Evolutionary conservation across 2,113 vertebrate genomes (phyloP), one percentile per base, ranked within the genome.

Genomic region (Corynorhinus townsendii): DNA sequence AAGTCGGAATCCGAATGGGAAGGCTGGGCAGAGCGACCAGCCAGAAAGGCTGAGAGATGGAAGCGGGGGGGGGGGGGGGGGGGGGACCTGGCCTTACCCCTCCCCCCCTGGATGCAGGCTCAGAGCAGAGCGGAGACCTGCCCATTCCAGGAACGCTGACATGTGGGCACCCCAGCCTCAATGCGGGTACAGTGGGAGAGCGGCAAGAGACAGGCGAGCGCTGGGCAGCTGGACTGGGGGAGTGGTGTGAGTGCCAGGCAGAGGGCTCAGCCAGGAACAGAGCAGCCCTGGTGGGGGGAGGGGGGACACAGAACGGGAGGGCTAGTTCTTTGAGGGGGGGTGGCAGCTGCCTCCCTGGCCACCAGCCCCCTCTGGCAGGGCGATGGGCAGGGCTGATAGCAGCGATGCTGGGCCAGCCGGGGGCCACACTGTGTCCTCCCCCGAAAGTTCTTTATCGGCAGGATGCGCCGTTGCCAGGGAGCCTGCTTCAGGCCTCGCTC

Each of bases 391-490:
- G 33, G 56, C 62, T 20, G 97, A 97, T 96, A 96, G 95, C 47
- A 5, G 59, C 1, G 3, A 11, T 0, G 7, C 1, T 0, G 19
- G 52, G 72, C 83, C 62, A 16, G 88, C 40, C 12, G 0, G 43
- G 88, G 81, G 93, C 82, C 95, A 52, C 66, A 2, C 62, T 11
- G 14, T 12, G 15, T 16, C 95, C 86, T 26, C 93, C 90, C 90
- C 16, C 0, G 4, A 3, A 30, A 90, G 85, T 88, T 91, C 96
- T 95, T 97, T 97, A 96, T 97, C 96, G 0, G 91, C 94, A 91
- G 94, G 96, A 96, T 93, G 91, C 79, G 54, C 71, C 3, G 97
- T 97, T 97, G 96, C 96, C 96, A 96, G 95, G 96, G 95, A 97
- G 94, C 97, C 64, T 3, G 75, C 91, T 38, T 28, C 87, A 40